Conservation (phyloP, 2,113 vertebrate genomes). For the Microtus montanus region DNA sequence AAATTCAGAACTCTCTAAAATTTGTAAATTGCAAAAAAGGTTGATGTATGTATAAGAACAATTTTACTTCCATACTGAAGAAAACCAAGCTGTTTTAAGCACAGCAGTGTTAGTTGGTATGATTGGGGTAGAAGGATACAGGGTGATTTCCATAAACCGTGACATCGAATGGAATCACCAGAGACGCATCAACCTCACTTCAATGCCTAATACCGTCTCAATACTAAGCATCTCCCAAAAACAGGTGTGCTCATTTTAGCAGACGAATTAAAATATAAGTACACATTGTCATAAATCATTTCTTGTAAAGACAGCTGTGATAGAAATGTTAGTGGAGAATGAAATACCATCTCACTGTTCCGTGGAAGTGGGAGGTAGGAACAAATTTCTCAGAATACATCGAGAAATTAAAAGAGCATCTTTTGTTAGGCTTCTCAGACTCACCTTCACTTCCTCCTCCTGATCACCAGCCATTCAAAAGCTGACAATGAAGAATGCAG, state of each 20-base stretch:
- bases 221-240: not conserved
- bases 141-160: not conserved
- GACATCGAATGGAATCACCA: not conserved
- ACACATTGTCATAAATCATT: not conserved
- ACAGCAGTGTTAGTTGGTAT: not conserved
- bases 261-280: constrained; percentile 42
- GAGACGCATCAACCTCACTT: not conserved
- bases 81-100: not conserved
- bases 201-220: not conserved
- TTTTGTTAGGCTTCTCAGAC: not conserved
- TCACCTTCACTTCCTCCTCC: constrained; percentile 19
- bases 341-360: not conserved
- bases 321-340: not conserved
- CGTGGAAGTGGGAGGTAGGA: not conserved
- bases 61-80: not conserved
- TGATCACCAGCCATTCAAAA: constrained; percentile 31
- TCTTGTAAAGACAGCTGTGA: not conserved
- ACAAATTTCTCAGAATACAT: constrained; percentile 28
- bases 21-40: not conserved
- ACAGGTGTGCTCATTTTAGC: not conserved
- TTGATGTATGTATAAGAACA: not conserved
- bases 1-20: not conserved
- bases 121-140: not conserved
- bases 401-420: not conserved
- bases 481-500: not conserved